Evolutionary conservation across 2,888 invertebrate genomes (phyloP), one percentile per base, ranked within the genome.

Genomic region (Nesidiocoris tenuis): DNA sequence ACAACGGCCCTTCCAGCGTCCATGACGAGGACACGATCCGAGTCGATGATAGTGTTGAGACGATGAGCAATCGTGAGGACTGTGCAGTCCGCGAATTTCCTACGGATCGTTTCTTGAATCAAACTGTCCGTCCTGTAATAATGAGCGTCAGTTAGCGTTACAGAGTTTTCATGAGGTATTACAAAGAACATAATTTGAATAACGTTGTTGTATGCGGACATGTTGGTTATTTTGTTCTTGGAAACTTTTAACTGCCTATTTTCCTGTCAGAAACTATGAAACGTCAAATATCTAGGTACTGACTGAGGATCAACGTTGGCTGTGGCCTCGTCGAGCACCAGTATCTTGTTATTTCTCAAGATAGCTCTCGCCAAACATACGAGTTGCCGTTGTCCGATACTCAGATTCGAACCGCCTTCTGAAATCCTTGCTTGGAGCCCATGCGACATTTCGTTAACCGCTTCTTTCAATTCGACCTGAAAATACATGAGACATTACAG

Each of bases 51-150:
- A 0, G 96, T 96, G 83, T 96, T 91, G 24, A 96, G 86, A 59
- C 96, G 88, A 84, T 96, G 96, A 1, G 96, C 96, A 39, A 96
- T 94, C 0, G 95, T 96, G 54, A 96, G 84, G 5, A 96, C 95
- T 0, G 95, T 95, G 83, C 94, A 95, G 21, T 90, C 85, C n/a
- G 87, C 86, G 82, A 96, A 96, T 81, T 92, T 91, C 57, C 86
- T 86, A 75, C 94, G 86, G 76, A 95, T 94, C 0, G 94, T 93
- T 82, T 86, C 87, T 83, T 95, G 95, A 81, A 95, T 95, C 76
- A 95, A 86, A 65, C 87, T 88, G 83, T 95, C 95, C n/a, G 95
- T 95, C 83, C 90, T 90, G 84, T 70, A 23, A 39, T 9, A 71
- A 21, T 24, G 24, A 65, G 1, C 22, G 1, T 63, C 21, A 3